These are phyloP conservation scores for Apteryx owenii DNA, from an alignment of 2,113 vertebrate genomes.

Conservation along the genomic window DNA sequence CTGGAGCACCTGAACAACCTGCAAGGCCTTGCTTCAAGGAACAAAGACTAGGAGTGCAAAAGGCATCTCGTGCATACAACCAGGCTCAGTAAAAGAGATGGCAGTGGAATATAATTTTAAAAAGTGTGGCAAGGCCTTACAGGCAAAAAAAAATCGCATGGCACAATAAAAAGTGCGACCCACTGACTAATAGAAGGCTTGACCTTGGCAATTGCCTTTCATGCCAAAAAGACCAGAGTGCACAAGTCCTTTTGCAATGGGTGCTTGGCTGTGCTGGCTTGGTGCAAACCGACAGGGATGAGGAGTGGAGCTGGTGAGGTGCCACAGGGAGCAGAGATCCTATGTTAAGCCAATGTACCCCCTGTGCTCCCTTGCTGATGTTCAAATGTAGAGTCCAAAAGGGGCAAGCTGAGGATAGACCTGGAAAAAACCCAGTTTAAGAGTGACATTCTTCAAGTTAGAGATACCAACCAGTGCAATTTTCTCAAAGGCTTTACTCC, in stretches of 20 bases:
- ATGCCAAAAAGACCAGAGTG: background rate
- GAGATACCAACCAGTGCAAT: accelerated
- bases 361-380: background rate
- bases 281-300: background rate
- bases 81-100: background rate
- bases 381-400: background rate
- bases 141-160: background rate
- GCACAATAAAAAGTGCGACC: background rate
- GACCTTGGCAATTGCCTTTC: background rate
- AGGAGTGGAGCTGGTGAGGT: background rate
- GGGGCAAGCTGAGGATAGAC: background rate
- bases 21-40: background rate
- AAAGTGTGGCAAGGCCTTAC: background rate
- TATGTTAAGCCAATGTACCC: background rate
- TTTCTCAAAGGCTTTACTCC: background rate
- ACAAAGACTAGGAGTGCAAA: background rate
- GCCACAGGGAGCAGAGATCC: background rate
- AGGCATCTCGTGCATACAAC: background rate
- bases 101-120: background rate
- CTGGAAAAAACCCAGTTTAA: background rate
- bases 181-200: background rate
- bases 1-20: background rate
- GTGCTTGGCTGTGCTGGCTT: background rate
- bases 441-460: background rate
- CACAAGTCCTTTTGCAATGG: background rate